Conservation (phyloP, 1,140 invertebrate genomes). For the Tribolium castaneum region DNA sequence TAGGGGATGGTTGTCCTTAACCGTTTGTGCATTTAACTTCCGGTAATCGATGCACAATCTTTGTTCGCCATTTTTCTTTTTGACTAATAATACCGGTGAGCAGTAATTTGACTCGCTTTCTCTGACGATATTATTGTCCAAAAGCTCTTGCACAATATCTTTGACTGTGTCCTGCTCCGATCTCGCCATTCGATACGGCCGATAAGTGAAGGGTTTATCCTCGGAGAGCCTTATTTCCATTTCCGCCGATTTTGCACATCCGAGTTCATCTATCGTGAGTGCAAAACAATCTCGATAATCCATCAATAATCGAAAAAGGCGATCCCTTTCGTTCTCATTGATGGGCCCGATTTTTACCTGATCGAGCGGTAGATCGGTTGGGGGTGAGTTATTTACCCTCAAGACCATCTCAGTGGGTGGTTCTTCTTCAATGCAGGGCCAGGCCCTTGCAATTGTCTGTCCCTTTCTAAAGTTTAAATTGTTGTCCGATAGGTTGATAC, state of each 20-base stretch:
- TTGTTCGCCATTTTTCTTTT: slow-evolving; percentile 50
- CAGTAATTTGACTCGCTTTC: slow-evolving; percentile 53
- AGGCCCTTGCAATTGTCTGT: neutral
- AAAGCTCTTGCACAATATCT: slow-evolving; percentile 53
- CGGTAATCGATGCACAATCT: slow-evolving; percentile 54
- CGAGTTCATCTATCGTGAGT: neutral
- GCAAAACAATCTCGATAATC: neutral
- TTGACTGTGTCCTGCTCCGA: neutral
- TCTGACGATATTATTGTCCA: slow-evolving; percentile 51
- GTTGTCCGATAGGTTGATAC: neutral
- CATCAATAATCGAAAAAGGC: neutral
- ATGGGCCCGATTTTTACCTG: neutral
- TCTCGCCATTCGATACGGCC: neutral
- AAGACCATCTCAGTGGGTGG: neutral
- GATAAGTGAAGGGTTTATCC: neutral
- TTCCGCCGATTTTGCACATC: neutral
- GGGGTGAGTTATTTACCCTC: neutral
- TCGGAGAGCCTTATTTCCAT: neutral
- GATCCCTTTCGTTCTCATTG: neutral
- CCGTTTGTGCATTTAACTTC: slow-evolving; percentile 52
- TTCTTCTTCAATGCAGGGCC: neutral
- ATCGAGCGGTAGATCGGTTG: neutral
- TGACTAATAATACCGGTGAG: slow-evolving; percentile 51
- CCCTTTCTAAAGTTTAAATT: neutral
- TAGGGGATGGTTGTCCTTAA: slow-evolving; percentile 50